Percentiles rank a stretch among this genome's conserved stretches.
These are phyloP conservation scores for Glyptemys insculpta DNA, from an alignment of 2,797 vertebrate species.

Conservation along the genomic window DNA sequence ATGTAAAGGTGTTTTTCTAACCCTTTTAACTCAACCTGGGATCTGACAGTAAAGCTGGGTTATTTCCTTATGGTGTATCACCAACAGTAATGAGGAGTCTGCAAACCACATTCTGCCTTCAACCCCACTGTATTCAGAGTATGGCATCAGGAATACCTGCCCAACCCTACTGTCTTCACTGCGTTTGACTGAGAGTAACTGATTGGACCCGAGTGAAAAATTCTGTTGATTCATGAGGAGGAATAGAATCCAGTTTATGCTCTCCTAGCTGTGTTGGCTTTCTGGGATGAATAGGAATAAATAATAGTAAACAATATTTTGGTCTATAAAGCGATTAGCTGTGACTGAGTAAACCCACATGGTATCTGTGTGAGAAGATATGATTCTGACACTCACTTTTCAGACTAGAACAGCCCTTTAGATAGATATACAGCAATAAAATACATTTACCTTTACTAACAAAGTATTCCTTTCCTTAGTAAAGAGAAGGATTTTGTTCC, in stretches of 20 bases:
- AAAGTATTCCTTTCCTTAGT: constrained; percentile 34
- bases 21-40: neutral
- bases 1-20: neutral
- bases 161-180: neutral
- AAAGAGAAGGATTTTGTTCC: constrained; percentile 67
- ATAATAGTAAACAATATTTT: neutral
- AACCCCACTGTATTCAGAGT: neutral
- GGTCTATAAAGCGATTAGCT: neutral
- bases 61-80: neutral
- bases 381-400: neutral
- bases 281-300: neutral
- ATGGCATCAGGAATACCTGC: neutral
- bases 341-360: fast-evolving
- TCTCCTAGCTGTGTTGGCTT: neutral
- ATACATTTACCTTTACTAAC: neutral
- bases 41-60: neutral
- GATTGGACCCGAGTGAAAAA: neutral
- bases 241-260: neutral
- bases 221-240: neutral
- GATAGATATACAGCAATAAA: neutral
- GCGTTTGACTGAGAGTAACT: neutral
- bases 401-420: neutral
- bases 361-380: neutral
- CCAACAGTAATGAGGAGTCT: neutral
- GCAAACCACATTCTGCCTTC: neutral